Base-by-base conservation (phyloP, 2,797 vertebrate species). In the Luscinia luscinia region DNA sequence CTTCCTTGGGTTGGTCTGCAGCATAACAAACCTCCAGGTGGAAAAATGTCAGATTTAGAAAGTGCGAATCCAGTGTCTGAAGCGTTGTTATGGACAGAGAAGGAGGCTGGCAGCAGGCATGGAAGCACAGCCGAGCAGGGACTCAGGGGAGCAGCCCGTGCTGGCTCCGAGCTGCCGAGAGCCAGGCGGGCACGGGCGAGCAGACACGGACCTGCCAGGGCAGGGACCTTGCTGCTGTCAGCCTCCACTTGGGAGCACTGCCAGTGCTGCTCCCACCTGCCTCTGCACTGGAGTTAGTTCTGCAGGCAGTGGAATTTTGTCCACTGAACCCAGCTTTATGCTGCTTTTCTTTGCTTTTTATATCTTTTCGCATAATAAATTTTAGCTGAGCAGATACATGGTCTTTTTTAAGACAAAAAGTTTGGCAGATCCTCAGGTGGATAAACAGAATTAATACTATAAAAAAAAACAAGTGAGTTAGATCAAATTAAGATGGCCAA, bases 211-310 rank as follows among this genome's bases (percentile, higher is more conserved):
- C 9, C 20, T 23, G 77, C 24, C 6, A 1, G 23, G 58, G 52
- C 32, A 55, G 54, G 38, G n/a, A 68, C 46, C 38, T 77, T 2
- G 0, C 30, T 0, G 2, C 45, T 59, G 4, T 8, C 67, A 18
- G 9, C 46, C 40, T 52, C 19, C 2, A 0, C 64, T 5, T 32
- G 45, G 66, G 58, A 76, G 1, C 23, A 7, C 7, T 34, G 48
- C 2, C 0, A 0, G 0, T 22, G 26, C 8, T 41, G 18, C 27
- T 84, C 7, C 32, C 0, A 2, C 41, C 12, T 3, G 2, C 6
- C 32, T 41, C 34, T 66, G 19, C 1, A 1, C 36, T 46, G 63
- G 6, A 45, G 64, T 40, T 77, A 43, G 9, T 36, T 51, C n/a
- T 48, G 40, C 40, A 64, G 61, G 17, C 55, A 83, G 7, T 0